These are phyloP conservation scores for Mesembrinibis cayennensis DNA, from an alignment of 2,113 vertebrate species.

Conservation along the genomic window DNA sequence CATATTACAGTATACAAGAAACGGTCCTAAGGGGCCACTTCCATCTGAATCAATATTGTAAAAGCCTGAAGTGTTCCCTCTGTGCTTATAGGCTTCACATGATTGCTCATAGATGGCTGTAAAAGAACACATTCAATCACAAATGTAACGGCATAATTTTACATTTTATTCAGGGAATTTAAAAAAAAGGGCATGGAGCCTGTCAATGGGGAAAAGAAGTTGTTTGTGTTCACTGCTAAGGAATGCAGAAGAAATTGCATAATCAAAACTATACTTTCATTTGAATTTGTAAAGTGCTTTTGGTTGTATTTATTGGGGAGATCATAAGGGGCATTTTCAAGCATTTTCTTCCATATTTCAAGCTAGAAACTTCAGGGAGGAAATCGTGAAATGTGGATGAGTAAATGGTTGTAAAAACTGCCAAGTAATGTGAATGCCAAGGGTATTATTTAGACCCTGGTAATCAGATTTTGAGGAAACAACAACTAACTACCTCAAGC, in stretches of 20 bases:
- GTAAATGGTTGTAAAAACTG: background rate
- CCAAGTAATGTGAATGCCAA: background rate
- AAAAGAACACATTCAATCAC: slow-evolving; percentile 32
- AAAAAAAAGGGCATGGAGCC: background rate
- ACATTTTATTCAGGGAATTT: background rate
- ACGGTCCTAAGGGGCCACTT: slow-evolving; percentile 87
- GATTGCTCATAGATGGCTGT: slow-evolving; percentile 91
- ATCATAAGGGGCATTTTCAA: background rate
- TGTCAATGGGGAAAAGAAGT: background rate
- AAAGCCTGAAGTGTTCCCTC: slow-evolving; percentile 87
- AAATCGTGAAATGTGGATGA: background rate
- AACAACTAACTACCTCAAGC: background rate
- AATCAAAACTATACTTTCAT: background rate
- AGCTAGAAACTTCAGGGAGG: background rate
- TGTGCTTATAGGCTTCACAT: slow-evolving; percentile 94
- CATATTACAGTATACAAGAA: slow-evolving; percentile 93
- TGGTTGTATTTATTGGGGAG: background rate
- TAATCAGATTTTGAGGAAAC: background rate
- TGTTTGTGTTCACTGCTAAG: background rate
- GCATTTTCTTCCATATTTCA: background rate
- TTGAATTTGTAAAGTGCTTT: background rate
- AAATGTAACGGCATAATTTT: background rate
- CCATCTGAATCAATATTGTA: slow-evolving; percentile 91
- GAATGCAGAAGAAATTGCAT: background rate
- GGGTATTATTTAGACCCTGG: background rate